Conservation (phyloP, 2,888 invertebrate species). For the Encarsia formosa region DNA sequence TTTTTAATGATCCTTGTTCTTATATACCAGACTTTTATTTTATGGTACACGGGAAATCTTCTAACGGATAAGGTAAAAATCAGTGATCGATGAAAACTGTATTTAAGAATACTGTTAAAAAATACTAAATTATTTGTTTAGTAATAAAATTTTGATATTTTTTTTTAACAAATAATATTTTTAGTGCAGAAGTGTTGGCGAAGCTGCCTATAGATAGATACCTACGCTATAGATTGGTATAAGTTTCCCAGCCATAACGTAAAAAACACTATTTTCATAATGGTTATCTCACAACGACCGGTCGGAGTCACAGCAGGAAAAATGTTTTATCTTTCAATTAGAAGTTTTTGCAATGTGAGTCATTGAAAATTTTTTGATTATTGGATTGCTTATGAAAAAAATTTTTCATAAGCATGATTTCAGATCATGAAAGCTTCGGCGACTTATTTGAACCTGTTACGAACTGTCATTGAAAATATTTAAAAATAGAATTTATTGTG, state of each 20-base stretch:
- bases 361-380: neutral
- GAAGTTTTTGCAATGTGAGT: conserved; percentile 36
- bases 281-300: conserved; percentile 31
- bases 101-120: neutral
- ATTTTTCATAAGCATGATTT: conserved; percentile 8
- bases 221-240: conserved; percentile 38
- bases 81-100: neutral
- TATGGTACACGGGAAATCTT: conserved; percentile 22
- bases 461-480: conserved; percentile 13
- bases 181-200: conserved; percentile 32
- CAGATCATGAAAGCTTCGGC: conserved; percentile 31
- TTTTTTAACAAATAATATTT: neutral
- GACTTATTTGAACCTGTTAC: conserved; percentile 28
- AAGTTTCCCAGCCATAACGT: conserved; percentile 29
- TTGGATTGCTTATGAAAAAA: neutral
- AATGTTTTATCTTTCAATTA: conserved; percentile 34
- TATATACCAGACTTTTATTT: conserved; percentile 17
- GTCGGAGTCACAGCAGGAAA: conserved; percentile 35
- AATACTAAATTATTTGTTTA: neutral
- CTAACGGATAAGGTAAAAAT: conserved; percentile 13
- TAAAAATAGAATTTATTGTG: no score
- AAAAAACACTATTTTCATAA: conserved; percentile 29
- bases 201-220: conserved; percentile 32
- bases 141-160: neutral
- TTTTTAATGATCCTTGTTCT: conserved; percentile 5